Conservation (phyloP, 2,113 vertebrate species). For the Galemys pyrenaicus region DNA sequence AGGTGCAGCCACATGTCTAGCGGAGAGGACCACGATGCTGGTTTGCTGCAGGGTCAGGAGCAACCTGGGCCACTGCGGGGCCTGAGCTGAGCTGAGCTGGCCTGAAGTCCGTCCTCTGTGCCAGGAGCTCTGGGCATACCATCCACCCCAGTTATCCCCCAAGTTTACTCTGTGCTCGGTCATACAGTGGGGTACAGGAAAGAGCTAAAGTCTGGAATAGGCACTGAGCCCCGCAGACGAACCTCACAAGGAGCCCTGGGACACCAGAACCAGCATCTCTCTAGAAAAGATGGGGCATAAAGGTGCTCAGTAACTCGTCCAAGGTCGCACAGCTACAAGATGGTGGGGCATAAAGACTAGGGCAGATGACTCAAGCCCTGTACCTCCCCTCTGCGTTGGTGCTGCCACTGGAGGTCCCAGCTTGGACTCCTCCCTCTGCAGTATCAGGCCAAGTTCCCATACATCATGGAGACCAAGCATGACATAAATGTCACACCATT, state of each 20-base stretch:
- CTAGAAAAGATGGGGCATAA: background rate
- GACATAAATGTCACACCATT: background rate
- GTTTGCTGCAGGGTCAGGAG: background rate
- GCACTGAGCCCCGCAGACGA: rapidly evolving
- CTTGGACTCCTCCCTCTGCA: background rate
- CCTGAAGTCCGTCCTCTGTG: background rate
- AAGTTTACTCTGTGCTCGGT: too few relatives aligned
- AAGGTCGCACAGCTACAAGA: background rate
- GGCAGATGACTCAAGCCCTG: too few relatives aligned
- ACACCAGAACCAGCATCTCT: background rate
- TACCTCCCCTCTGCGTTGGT: background rate
- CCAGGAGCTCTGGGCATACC: background rate
- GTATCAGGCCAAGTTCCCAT: background rate
- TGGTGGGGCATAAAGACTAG: background rate
- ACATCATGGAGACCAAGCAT: background rate
- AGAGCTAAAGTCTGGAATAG: background rate
- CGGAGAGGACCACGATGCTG: too few relatives aligned
- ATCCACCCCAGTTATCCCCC: rapidly evolving
- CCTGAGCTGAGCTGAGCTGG: too few relatives aligned
- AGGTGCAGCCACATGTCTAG: background rate
- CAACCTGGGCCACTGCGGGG: background rate
- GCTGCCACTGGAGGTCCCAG: background rate
- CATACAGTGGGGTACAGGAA: background rate
- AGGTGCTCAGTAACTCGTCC: background rate
- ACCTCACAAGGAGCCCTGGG: background rate